Evolutionary conservation across 2,888 invertebrate species (phyloP).

Genomic region (Latrodectus elegans): DNA sequence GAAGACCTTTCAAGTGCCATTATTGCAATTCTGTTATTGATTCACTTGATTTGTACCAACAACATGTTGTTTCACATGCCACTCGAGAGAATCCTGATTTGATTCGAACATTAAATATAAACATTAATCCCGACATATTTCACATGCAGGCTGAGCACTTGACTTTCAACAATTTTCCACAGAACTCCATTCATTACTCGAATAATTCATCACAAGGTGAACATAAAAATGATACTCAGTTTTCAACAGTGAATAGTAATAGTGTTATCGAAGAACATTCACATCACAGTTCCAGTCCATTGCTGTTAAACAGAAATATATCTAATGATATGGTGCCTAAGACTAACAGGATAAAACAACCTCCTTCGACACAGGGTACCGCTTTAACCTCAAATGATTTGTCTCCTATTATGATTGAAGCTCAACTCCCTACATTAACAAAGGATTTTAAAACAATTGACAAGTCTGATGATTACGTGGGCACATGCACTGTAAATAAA

Average conservation of each 20-base stretch:
- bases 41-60: constrained; percentile 73
- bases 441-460: neutral
- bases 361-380: neutral
- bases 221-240: neutral
- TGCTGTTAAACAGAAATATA: neutral
- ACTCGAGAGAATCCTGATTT: constrained; percentile 74
- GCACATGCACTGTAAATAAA: neutral
- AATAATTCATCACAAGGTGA: neutral
- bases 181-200: neutral
- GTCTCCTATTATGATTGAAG: neutral
- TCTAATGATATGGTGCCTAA: neutral
- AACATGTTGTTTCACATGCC: constrained; percentile 76
- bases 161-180: neutral
- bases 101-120: constrained; percentile 55
- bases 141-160: constrained; percentile 62
- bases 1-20: constrained; percentile 73
- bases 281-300: neutral
- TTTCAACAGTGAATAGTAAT: neutral
- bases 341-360: neutral
- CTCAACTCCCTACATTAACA: neutral
- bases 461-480: no score
- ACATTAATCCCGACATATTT: constrained; percentile 72
- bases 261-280: neutral
- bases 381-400: neutral
- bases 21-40: constrained; percentile 75